Percentiles rank a stretch among this genome's conserved stretches.
Evolutionary conservation across 2,113 vertebrate genomes (phyloP).

Genomic region (Perca flavescens): DNA sequence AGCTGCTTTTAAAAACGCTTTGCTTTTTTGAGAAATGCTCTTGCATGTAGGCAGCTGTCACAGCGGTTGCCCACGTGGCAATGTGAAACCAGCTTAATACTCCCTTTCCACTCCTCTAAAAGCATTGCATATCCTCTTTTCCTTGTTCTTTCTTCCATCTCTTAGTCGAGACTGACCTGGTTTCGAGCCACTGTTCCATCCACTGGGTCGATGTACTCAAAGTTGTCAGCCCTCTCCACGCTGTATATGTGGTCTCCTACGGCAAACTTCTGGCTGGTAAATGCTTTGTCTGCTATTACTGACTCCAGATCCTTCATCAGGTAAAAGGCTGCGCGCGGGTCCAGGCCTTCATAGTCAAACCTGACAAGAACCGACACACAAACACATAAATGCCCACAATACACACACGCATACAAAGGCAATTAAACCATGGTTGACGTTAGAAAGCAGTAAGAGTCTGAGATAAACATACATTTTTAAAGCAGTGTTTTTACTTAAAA

Average conservation of each 20-base stretch:
- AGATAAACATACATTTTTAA: not conserved
- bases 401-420: not conserved
- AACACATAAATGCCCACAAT: not conserved
- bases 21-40: too few species aligned
- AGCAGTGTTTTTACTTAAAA: not conserved
- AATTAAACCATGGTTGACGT: not conserved
- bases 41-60: too few species aligned
- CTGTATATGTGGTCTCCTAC: slow-evolving; percentile 93
- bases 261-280: slow-evolving; percentile 95
- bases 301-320: slow-evolving; percentile 96
- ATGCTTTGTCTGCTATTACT: slow-evolving; percentile 93
- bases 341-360: slow-evolving; percentile 98
- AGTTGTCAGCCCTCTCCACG: slow-evolving; percentile 95
- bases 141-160: not conserved
- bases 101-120: not conserved
- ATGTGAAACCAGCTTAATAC: too few species aligned
- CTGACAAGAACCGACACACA: slow-evolving; percentile 73
- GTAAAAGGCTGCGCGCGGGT: slow-evolving; percentile 91
- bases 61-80: too few species aligned
- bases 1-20: too few species aligned
- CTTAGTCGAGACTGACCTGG: slow-evolving; percentile 88
- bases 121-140: not conserved
- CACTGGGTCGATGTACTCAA: slow-evolving; percentile 97
- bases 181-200: slow-evolving; percentile 96
- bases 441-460: not conserved